Evolutionary conservation across 2,797 vertebrate genomes (phyloP).

Genomic region (Siniperca scherzeri): DNA sequence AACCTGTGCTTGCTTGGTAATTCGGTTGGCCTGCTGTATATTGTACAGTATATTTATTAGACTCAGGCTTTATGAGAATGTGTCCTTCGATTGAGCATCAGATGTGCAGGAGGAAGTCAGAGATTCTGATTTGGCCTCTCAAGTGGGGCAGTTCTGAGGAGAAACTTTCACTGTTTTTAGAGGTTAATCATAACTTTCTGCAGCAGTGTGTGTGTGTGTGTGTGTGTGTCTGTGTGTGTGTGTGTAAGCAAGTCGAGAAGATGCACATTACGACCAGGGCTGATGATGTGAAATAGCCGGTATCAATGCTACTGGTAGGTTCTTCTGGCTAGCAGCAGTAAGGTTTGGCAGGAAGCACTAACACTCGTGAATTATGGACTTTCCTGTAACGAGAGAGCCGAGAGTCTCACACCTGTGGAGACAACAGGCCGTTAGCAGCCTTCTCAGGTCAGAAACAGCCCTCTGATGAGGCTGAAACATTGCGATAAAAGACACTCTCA

Average conservation of each 20-base stretch:
- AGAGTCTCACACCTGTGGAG: conserved; percentile 64
- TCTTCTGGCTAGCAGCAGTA: conserved; percentile 38
- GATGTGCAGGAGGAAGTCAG: neutral
- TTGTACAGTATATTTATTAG: conserved; percentile 69
- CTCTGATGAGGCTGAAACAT: conserved; percentile 68
- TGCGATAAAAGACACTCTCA: conserved; percentile 48
- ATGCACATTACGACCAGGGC: conserved; percentile 10
- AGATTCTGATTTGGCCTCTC: conserved; percentile 23
- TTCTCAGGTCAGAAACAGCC: conserved; percentile 66
- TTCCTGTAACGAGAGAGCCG: conserved; percentile 59
- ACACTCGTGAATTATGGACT: conserved; percentile 66
- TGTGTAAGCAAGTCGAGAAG: conserved; percentile 23
- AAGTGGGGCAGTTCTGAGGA: neutral
- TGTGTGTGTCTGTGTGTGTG: neutral
- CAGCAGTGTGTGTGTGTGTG: conserved; percentile 10
- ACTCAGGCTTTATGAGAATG: conserved; percentile 23
- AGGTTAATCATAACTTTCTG: conserved; percentile 30
- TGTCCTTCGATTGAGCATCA: conserved; percentile 19
- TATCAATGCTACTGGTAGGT: conserved; percentile 50
- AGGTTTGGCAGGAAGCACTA: conserved; percentile 58
- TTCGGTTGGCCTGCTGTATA: conserved; percentile 68
- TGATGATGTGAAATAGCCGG: conserved; percentile 45
- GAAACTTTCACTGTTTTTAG: neutral
- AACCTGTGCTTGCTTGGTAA: conserved; percentile 79
- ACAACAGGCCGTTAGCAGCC: conserved; percentile 63